Evolutionary conservation across 2,888 invertebrate genomes (phyloP), one percentile per base, ranked within the genome.

Genomic region (Melitaea athalia): DNA sequence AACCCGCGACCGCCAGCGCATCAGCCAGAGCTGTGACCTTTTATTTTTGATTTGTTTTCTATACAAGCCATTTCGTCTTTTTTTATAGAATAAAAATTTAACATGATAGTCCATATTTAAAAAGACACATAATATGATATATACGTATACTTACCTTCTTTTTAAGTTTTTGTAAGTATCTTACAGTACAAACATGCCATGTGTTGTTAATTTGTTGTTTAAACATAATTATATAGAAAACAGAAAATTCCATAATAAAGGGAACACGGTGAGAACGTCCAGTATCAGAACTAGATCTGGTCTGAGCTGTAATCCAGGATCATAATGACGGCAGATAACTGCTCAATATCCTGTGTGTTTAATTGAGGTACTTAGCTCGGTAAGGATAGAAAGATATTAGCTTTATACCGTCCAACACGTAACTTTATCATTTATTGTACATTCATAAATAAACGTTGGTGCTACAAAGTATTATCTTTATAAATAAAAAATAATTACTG

Each of bases 241-340:
- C 42, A 50, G 57, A 57, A 63, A 63, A 50, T 14, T 42, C 38
- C 42, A 60, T 66, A 63, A 69, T 68, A 69, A 70, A 63, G 24
- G 67, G 60, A 63, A 62, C 63, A 68, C 67, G 70, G 73, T 74
- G 72, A 72, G 73, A 75, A 77, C 73, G 72, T 71, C 62, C 67
- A 69, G 62, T 49, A 63, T 63, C 52, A 65, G 55, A 75, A 77
- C 76, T 73, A 74, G 77, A 71, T 74, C 66, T 63, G 55, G 71
- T 71, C 70, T 38, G 14, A 74, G 68, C 72, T 74, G 72, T 81
- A 83, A 85, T 81, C 82, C 80, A 42, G 78, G 83, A 84, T 84
- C 81, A 82, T 78, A 79, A 77, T 80, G 81, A 82, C 81, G 72
- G 72, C 72, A 78, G 80, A 80, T 81, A 80, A 79, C 77, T 74